Evolutionary conservation across 2,113 vertebrate species (phyloP).

Genomic region (Parus major): DNA sequence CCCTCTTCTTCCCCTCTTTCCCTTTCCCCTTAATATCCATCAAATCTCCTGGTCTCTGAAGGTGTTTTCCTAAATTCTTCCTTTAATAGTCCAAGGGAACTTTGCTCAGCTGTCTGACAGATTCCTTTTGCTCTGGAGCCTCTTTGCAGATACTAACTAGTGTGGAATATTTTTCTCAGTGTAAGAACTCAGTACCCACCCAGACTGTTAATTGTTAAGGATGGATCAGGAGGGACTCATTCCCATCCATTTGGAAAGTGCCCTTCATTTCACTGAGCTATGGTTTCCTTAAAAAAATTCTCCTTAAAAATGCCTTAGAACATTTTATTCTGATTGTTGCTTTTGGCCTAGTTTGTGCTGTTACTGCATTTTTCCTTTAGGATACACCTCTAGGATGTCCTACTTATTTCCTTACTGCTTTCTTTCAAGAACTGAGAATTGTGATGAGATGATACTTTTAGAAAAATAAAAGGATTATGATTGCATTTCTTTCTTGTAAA

Average conservation of each 20-base stretch:
- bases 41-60: not conserved
- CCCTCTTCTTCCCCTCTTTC: fast-evolving
- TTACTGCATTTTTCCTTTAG: conserved; percentile 25
- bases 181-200: not conserved
- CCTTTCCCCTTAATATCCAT: not conserved
- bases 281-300: not conserved
- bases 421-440: conserved; percentile 1
- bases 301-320: not conserved
- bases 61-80: not conserved
- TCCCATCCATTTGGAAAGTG: not conserved
- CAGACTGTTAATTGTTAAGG: not conserved
- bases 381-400: conserved; percentile 25
- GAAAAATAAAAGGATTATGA: not conserved
- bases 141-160: not conserved
- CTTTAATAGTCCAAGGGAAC: not conserved
- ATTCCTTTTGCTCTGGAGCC: not conserved
- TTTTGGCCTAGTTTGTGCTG: conserved; percentile 31
- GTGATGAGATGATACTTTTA: not conserved
- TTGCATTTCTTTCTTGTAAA: not conserved
- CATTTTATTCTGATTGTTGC: not conserved
- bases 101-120: not conserved
- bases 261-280: not conserved
- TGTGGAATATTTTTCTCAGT: not conserved
- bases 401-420: conserved; percentile 23
- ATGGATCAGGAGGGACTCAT: not conserved